Conservation (phyloP, 2,888 invertebrate genomes). For the Netelia inedita region DNA sequence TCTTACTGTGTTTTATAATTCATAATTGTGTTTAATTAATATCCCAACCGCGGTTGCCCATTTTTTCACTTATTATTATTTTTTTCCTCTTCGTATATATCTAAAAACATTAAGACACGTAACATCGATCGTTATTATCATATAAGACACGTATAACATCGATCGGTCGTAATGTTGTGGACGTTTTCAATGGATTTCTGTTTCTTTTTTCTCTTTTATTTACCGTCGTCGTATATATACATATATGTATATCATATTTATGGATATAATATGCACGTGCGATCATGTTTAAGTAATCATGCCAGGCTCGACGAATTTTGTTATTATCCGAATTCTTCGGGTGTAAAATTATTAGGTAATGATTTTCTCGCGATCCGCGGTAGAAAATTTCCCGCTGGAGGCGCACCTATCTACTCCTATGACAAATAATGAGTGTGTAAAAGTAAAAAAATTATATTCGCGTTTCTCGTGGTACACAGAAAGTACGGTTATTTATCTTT, state of each 20-base stretch:
- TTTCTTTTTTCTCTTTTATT: slow-evolving; percentile 16
- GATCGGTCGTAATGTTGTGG: slow-evolving; percentile 61
- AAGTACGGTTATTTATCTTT: slow-evolving; percentile 54
- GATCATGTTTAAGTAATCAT: slow-evolving; percentile 54
- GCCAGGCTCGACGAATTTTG: slow-evolving; percentile 38
- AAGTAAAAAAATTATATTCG: slow-evolving; percentile 68
- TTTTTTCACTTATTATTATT: too few relatives aligned
- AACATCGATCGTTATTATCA: slow-evolving; percentile 66
- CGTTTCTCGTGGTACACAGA: slow-evolving; percentile 64
- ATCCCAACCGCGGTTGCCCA: slow-evolving; percentile 16
- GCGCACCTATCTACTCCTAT: slow-evolving; percentile 24
- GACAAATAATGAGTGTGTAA: slow-evolving; percentile 67
- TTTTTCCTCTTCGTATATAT: slow-evolving; percentile 6
- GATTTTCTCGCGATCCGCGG: slow-evolving; percentile 20
- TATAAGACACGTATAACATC: slow-evolving; percentile 67
- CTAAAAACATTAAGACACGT: slow-evolving; percentile 66
- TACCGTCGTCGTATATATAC: slow-evolving; percentile 41
- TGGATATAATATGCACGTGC: slow-evolving; percentile 54
- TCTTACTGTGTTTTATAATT: slow-evolving; percentile 5
- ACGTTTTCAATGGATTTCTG: slow-evolving; percentile 58
- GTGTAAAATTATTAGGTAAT: slow-evolving; percentile 46
- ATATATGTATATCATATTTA: slow-evolving; percentile 40
- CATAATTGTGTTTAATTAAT: slow-evolving; percentile 11
- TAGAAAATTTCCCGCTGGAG: slow-evolving; percentile 31
- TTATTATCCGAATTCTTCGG: slow-evolving; percentile 9